Conservation (phyloP, 2,113 vertebrate species). For the Centropristis striata region DNA sequence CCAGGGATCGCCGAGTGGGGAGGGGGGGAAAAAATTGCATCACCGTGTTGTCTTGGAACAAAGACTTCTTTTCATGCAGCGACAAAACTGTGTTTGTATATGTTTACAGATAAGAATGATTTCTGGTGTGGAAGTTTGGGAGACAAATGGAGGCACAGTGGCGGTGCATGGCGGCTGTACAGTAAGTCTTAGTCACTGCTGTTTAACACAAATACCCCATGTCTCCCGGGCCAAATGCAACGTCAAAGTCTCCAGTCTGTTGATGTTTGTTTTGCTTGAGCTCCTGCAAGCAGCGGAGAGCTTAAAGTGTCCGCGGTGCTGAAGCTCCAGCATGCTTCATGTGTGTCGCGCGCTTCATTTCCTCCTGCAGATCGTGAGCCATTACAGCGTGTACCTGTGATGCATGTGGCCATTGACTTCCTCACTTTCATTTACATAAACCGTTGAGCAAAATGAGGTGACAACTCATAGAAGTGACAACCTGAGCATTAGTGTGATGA, state of each 20-base stretch:
- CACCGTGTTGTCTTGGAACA: constrained; percentile 50
- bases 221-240: background rate
- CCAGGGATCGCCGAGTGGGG: background rate
- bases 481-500: background rate
- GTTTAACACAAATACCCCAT: constrained; percentile 21
- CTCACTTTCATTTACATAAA: constrained; percentile 34
- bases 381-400: constrained; percentile 34
- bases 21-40: constrained; percentile 18
- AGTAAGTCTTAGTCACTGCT: constrained; percentile 9
- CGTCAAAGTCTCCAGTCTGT: background rate
- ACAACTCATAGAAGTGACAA: constrained; percentile 23
- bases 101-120: constrained; percentile 40
- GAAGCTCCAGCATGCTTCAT: background rate
- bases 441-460: background rate
- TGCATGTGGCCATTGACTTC: constrained; percentile 18
- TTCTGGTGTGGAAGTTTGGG: constrained; percentile 10
- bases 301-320: background rate
- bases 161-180: background rate
- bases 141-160: constrained; percentile 15
- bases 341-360: constrained; percentile 24
- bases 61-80: constrained; percentile 45
- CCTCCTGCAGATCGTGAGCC: constrained; percentile 37
- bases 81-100: constrained; percentile 56
- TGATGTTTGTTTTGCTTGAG: constrained; percentile 2
- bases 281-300: background rate